phyloP scores from a whole-genome alignment of 92 coral and sea anemone genomes.

The Chrysogorgia sp. region DNA sequence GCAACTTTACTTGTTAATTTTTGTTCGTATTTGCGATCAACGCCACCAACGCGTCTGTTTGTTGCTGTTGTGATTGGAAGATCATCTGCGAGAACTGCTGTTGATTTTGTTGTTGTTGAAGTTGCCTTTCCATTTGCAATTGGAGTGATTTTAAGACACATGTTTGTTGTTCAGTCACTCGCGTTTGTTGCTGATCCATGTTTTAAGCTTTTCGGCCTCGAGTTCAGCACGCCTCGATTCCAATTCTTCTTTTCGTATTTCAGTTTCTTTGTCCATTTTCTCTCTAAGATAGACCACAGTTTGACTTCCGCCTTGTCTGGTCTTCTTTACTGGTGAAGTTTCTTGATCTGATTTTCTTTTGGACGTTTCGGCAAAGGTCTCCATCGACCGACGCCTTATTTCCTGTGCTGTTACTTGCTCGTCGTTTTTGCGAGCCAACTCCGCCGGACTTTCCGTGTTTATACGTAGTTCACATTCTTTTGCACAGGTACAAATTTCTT shows the following conservation, averaged over 20 bases:
- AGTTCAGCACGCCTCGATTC: conserved; percentile 18
- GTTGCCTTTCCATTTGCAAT: conserved; percentile 12
- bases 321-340: not conserved
- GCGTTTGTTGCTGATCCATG: conserved; percentile 10
- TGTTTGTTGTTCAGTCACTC: conserved; percentile 28
- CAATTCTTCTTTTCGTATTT: conserved; percentile 8
- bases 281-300: conserved; percentile 13
- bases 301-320: conserved; percentile 10
- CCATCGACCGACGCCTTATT: conserved; percentile 13
- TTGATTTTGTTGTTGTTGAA: conserved; percentile 3
- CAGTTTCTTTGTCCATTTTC: conserved; percentile 17
- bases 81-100: conserved; percentile 9
- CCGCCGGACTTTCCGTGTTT: no score
- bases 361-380: not conserved
- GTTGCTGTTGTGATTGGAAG: conserved; percentile 8
- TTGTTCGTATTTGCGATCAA: conserved; percentile 2
- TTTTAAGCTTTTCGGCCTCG: not conserved
- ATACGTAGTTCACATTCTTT: no score
- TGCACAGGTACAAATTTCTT: no score
- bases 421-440: no score
- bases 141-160: not conserved
- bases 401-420: not conserved
- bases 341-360: not conserved
- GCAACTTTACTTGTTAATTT: no score
- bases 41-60: conserved; percentile 21